These are phyloP conservation scores for Caenorhabditis drosophilae DNA, from an alignment of 2,888 invertebrate species.

Conservation along the genomic window DNA sequence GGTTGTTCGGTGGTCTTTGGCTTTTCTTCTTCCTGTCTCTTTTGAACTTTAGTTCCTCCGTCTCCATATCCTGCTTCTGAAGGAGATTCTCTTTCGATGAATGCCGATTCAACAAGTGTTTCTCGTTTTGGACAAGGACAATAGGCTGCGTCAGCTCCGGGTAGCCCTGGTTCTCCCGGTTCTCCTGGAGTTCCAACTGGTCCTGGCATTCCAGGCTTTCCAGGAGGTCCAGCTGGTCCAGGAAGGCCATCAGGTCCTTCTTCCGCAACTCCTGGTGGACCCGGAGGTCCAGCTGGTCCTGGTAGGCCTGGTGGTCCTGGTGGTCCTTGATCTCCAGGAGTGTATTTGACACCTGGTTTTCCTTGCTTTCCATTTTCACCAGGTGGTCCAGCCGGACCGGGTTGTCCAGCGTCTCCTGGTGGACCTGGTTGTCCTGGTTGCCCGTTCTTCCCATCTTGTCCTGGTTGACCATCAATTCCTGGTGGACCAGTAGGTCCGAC, in stretches of 20 bases:
- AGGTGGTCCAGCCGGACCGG: constrained; percentile 27
- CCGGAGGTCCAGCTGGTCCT: constrained; percentile 37
- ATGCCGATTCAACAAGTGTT: constrained; percentile 34
- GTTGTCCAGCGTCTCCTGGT: constrained; percentile 34
- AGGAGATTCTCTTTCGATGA: constrained; percentile 10
- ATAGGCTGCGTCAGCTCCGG: constrained; percentile 46
- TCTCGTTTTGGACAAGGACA: constrained; percentile 47
- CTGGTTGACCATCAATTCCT: constrained; percentile 42
- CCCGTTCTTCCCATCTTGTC: constrained; percentile 33
- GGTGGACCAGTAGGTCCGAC: constrained; percentile 43
- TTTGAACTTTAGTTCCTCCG: constrained; percentile 15
- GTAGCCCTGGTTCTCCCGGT: constrained; percentile 39
- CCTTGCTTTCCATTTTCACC: constrained; percentile 36
- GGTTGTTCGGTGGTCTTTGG: too few relatives aligned
- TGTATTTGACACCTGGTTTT: constrained; percentile 34
- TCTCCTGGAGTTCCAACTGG: constrained; percentile 46
- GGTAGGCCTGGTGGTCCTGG: constrained; percentile 43
- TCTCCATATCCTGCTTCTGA: constrained; percentile 32
- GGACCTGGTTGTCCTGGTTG: constrained; percentile 40
- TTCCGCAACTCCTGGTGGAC: constrained; percentile 49
- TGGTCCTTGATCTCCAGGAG: constrained; percentile 37
- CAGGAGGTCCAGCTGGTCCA: constrained; percentile 48
- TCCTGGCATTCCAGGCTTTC: constrained; percentile 51
- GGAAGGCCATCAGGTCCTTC: constrained; percentile 56
- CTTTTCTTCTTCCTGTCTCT: constrained; percentile 9